A percentile compares a stretch with the other conserved stretches of the same genome.
Evolutionary conservation across 2,113 vertebrate genomes (phyloP).

Genomic region (Brienomyrus brachyistius): DNA sequence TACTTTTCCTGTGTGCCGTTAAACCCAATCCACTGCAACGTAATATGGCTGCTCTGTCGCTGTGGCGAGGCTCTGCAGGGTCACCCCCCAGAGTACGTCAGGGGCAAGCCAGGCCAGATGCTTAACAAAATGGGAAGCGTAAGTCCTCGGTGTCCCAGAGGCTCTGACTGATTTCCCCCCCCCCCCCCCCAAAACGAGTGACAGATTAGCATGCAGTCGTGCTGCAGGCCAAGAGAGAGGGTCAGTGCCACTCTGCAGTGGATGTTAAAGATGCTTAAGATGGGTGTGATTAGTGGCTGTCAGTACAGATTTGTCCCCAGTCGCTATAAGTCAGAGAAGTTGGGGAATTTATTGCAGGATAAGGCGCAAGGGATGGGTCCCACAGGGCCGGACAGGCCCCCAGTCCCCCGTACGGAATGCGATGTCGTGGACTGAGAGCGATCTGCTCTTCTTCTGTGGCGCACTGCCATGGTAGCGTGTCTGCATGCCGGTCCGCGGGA

Average conservation of each 20-base stretch:
- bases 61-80: neutral
- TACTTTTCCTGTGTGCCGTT: neutral
- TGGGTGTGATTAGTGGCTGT: neutral
- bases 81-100: slow-evolving; percentile 2
- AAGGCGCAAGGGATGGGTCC: neutral
- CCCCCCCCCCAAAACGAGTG: neutral
- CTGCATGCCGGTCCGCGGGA: neutral
- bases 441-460: neutral
- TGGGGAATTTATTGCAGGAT: neutral
- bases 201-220: neutral
- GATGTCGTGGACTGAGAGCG: neutral
- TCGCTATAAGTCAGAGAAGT: neutral
- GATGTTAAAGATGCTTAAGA: slow-evolving; percentile 2
- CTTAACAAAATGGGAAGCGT: neutral
- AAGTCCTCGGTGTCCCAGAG: neutral
- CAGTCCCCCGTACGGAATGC: neutral
- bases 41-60: neutral
- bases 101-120: neutral
- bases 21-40: neutral
- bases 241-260: neutral
- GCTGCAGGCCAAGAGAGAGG: neutral
- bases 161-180: neutral
- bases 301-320: neutral
- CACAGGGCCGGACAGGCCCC: neutral
- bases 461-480: neutral